Evolutionary conservation across 2,888 invertebrate genomes (phyloP).

Genomic region (Phaonia tiefii): DNA sequence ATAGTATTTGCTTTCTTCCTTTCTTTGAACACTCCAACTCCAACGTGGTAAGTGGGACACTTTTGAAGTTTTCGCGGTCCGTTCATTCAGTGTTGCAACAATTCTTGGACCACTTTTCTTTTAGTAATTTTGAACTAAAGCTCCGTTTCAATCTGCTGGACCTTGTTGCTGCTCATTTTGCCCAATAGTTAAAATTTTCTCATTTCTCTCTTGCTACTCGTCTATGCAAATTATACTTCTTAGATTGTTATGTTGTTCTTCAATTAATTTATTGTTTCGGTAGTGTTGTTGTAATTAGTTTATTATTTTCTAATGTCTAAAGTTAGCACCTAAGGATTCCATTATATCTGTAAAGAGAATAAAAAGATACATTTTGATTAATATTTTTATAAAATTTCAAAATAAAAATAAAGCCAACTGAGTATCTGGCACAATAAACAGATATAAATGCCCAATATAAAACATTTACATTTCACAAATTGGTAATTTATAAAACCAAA

Average conservation of each 20-base stretch:
- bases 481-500: no score
- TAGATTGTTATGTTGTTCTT: constrained; percentile 36
- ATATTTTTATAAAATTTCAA: no score
- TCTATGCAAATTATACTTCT: constrained; percentile 59
- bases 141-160: no score
- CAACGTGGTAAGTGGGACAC: constrained; percentile 41
- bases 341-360: constrained; percentile 78
- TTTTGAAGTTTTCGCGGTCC: constrained; percentile 26
- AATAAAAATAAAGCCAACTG: no score
- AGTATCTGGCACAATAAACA: no score
- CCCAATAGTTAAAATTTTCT: no score
- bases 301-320: constrained; percentile 78
- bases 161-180: no score
- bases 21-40: constrained; percentile 23
- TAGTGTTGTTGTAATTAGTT: constrained; percentile 65
- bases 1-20: constrained; percentile 39
- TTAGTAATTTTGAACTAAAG: no score
- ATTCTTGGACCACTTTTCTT: constrained; percentile 14
- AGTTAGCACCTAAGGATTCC: constrained; percentile 80
- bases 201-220: constrained; percentile 38
- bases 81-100: constrained; percentile 13
- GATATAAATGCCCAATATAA: no score
- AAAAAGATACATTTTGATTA: constrained; percentile 43
- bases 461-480: no score
- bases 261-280: constrained; percentile 25